Base-by-base conservation (phyloP, 2,888 invertebrate genomes). In the Anorthoa munda region DNA sequence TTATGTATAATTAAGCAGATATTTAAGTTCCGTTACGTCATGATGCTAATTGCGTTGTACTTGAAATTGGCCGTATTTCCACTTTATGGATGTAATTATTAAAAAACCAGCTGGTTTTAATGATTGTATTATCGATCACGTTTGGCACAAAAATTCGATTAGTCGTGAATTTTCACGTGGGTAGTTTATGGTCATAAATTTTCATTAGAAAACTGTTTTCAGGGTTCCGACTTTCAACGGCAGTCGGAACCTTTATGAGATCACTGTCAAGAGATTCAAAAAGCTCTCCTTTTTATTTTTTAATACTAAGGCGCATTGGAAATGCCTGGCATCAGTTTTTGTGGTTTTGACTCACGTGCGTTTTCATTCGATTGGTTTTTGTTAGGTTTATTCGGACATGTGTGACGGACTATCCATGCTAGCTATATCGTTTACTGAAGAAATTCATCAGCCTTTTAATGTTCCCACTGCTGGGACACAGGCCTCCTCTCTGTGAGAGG, bases 91-190 rank as follows among this genome's bases (percentile, higher is more conserved):
- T 51, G 64, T 68, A 79, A 81, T 83, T 74, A 83, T 23, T 53
- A 46, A 56, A 56, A 73, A 83, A 70, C 56, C 48, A 65, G n/a
- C 58, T 56, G 53, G 15, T 68, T 67, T 81, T 61, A 75, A 83
- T 80, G 67, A 55, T 71, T 75, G 45, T 61, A 65, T 12, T 74
- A 79, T 79, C 75, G 60, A 23, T 83, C 83, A 81, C 80, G 83
- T 83, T 79, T 69, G 31, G 23, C 11, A 51, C 60, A 60, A 60
- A 73, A 64, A 53, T 67, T 67, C 39, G 23, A 70, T 70, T 79
- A 79, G 21, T 64, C 60, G 51, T 58, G 51, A 46, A 45, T 31
- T 51, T 31, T 46, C 50, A 74, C 79, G 80, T 83, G 69, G 12
- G 0, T 3, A 4, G 21, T 66, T 59, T 46, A 63, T 21, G 53